A percentile compares a stretch with the other conserved stretches of the same genome.
phyloP scores from a whole-genome alignment of 2,113 vertebrate genomes.

The Grantiella picta region DNA sequence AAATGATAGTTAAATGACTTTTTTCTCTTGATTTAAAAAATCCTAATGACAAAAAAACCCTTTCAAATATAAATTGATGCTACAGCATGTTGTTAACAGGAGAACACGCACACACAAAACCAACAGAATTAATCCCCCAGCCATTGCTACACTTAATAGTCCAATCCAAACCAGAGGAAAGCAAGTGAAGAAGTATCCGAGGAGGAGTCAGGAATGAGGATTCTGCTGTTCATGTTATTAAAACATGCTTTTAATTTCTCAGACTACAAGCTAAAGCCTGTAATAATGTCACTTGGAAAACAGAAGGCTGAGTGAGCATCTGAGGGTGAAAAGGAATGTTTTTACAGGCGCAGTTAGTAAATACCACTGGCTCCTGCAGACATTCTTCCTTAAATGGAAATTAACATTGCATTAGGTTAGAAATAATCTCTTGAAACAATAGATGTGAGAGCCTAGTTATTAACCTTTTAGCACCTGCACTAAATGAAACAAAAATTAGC shows the following conservation, averaged over 20 bases:
- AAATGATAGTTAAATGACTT: background rate
- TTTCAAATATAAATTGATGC: background rate
- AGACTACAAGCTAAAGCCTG: conserved; percentile 68
- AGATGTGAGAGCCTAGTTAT: background rate
- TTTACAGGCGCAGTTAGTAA: conserved; percentile 74
- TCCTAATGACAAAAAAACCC: background rate
- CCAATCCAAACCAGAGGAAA: background rate
- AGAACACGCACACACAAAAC: background rate
- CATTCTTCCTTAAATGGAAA: conserved; percentile 77
- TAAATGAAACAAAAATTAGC: background rate
- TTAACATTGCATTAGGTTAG: conserved; percentile 52
- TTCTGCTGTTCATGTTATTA: conserved; percentile 46
- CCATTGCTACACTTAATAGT: background rate
- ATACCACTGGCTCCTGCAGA: conserved; percentile 69
- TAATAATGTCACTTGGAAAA: conserved; percentile 73
- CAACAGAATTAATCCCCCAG: background rate
- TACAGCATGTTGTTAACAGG: background rate
- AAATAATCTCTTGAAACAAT: conserved; percentile 26
- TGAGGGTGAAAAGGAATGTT: conserved; percentile 79
- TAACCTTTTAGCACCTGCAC: conserved; percentile 53
- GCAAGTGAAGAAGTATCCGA: background rate
- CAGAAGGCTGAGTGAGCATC: conserved; percentile 72
- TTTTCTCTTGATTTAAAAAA: background rate
- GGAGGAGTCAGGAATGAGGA: background rate
- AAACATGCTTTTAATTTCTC: conserved; percentile 70